Evolutionary conservation across 2,797 vertebrate genomes (phyloP), one percentile per base, ranked within the genome.

Genomic region (Dallia pectoralis): DNA sequence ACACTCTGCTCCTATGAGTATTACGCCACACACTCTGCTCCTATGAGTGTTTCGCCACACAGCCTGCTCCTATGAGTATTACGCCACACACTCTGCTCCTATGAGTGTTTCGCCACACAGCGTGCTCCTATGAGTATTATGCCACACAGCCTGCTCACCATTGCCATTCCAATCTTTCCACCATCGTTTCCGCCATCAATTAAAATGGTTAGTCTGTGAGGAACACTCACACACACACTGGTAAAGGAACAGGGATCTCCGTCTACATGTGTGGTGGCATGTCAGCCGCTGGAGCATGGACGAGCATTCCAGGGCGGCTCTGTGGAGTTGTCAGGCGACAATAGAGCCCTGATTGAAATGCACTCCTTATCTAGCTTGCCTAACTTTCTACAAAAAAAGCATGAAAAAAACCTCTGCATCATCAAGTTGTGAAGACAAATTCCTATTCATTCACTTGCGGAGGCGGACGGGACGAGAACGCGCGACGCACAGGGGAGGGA

Each of bases 291-390:
- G 27, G 73, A 74, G 74, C 70, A n/a, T 15, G 33, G 30, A 8
- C 36, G 66, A 70, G 75, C 76, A 77, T 44, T 51, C 8, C 69
- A 84, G 83, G 72, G 78, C 66, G 67, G 71, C 81, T 81, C 77
- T 68, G 72, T 71, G 18, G 71, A 78, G 56, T 85, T 64, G 81
- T 70, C 22, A 77, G 75, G 84, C 81, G 74, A 91, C 89, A 90
- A 89, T 89, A 78, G 85, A 83, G 81, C 62, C 25, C 86, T 92
- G 90, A 91, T 91, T 90, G 87, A 92, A 91, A 88, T 77, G 67
- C 78, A 74, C 76, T 74, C 76, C 25, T 11, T 18, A 25, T 59
- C 53, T 59, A 25, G 53, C 53, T 25, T 25, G 48, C 73, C 84
- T 78, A 82, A 87, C 86, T 84, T 89, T 85, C 47, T 1, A 12